phyloP scores from a whole-genome alignment of 2,797 vertebrate genomes.

The Sylvia borin region DNA sequence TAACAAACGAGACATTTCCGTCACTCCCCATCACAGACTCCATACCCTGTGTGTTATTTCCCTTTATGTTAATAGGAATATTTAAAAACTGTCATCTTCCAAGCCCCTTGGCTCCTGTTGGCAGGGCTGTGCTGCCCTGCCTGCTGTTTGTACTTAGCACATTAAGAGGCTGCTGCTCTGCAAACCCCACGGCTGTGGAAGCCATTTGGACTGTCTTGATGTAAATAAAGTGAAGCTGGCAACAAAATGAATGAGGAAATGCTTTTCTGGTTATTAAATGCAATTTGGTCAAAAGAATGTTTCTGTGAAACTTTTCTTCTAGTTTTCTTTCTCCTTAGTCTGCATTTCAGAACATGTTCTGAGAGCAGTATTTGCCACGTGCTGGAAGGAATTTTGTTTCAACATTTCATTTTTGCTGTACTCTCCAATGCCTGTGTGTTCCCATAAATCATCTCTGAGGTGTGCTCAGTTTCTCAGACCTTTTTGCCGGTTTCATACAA shows the following conservation, averaged over 20 bases:
- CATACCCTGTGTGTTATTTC: neutral
- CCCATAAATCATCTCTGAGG: neutral
- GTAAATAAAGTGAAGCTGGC: constrained; percentile 16
- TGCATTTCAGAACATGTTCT: neutral
- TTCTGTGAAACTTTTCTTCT: neutral
- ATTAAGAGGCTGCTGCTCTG: constrained; percentile 4
- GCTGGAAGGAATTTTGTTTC: neutral
- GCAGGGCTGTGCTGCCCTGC: constrained; percentile 31
- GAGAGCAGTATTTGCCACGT: neutral
- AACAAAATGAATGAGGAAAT: neutral
- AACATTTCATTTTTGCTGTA: neutral
- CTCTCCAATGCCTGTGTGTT: neutral
- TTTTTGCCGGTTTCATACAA: neutral
- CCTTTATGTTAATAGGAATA: neutral
- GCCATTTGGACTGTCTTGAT: neutral
- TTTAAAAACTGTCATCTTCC: neutral
- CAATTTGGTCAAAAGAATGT: neutral
- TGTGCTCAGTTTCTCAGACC: neutral
- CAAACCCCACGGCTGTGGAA: neutral
- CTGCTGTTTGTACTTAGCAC: constrained; percentile 34
- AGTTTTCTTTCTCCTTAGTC: neutral
- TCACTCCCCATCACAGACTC: neutral
- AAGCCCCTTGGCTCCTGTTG: constrained; percentile 7
- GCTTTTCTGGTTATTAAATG: constrained; percentile 15
- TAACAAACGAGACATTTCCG: neutral